Evolutionary conservation across 2,888 invertebrate species (phyloP), one percentile per base, ranked within the genome.

Genomic region (Agrochola circellaris): DNA sequence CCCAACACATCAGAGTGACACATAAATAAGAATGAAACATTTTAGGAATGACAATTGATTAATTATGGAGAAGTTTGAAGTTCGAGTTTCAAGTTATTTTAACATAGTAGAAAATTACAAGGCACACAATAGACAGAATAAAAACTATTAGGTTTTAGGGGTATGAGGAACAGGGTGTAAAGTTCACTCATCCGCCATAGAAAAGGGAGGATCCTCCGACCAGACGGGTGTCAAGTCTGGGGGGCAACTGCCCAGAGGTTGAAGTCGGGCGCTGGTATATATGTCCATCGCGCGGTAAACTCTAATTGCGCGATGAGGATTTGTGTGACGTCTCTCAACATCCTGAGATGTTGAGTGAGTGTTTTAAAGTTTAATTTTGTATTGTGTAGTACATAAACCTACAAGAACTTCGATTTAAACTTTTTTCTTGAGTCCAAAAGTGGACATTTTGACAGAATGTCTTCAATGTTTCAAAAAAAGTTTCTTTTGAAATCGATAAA

Each of bases 71-170:
- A 30, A 72, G 1, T 23, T 13, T 45, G 17, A 26, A 56, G 17
- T 20, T 42, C n/a, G 5, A 30, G 23, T 30, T 30, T 23, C 23
- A 1, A 34, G 17, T 42, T n/a, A 48, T 5, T 5, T n/a, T 11
- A 23, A 34, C 20, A n/a, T 9, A 45, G 8, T 77, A 54, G 75
- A 62, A 64, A 77, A 75, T 62, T 26, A 81, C 75, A 15, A 64
- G 6, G 45, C 15, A n/a, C 45, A 56, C 54, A 81, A 81, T 26
- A 58, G 20, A 30, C 45, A 15, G 30, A 56, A 56, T 48, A 64
- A 48, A 42, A 66, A 61, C 56, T 13, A 54, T 61, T 84, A 64
- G 20, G 34, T n/a, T n/a, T n/a, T n/a, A n/a, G n/a, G n/a, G n/a
- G n/a, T n/a, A n/a, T n/a, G n/a, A n/a, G n/a, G n/a, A n/a, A n/a